Base-by-base conservation (phyloP, 2,888 invertebrate species). In the Macrosoma leucophasiata region DNA sequence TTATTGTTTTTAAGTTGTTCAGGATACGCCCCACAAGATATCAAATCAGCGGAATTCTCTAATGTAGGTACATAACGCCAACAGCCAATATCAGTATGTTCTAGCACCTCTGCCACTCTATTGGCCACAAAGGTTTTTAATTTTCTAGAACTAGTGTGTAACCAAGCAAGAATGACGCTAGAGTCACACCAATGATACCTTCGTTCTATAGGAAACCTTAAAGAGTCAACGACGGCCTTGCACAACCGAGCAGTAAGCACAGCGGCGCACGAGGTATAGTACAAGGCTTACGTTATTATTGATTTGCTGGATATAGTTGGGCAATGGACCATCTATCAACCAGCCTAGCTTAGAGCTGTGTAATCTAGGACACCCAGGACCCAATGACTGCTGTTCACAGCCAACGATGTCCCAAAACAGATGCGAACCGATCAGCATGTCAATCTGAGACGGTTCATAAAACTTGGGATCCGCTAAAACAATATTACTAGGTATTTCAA, bases 401-500 rank as follows among this genome's bases (percentile, higher is more conserved):
- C 29, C 36, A 10, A 43, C 22, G 2, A 46, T 7, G 9, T 39
- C 29, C 43, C 46, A 43, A 27, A 41, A 43, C 10, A 43, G 8
- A 28, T 46, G 42, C 4, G 42, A 37, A 2, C 42, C 46, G 11
- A 40, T 40, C 1, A 42, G 17, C 10, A 46, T 13, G 13, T 43
- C 39, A 7, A 46, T 29, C 8, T 25, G 13, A 21, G 36, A 30
- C 3, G 41, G 34, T 13, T 41, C 9, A 29, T 41, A 25, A 14
- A 46, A 46, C 1, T 22, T 17, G 6, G 46, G 46, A 24, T 43
- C 46, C 1, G 43, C 43, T 27, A 46, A 29, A 9, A 4, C 15
- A 17, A 39, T 21, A 17, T 29, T 20, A 13, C 13, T 19, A 10
- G 38, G 33, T 26, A 33, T 33, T 18, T 23, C 10, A 9, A 35